A percentile compares a stretch with the other conserved stretches of the same genome.
These are phyloP conservation scores for Syrrhaptes paradoxus DNA, from an alignment of 2,113 vertebrate genomes.

Conservation along the genomic window DNA sequence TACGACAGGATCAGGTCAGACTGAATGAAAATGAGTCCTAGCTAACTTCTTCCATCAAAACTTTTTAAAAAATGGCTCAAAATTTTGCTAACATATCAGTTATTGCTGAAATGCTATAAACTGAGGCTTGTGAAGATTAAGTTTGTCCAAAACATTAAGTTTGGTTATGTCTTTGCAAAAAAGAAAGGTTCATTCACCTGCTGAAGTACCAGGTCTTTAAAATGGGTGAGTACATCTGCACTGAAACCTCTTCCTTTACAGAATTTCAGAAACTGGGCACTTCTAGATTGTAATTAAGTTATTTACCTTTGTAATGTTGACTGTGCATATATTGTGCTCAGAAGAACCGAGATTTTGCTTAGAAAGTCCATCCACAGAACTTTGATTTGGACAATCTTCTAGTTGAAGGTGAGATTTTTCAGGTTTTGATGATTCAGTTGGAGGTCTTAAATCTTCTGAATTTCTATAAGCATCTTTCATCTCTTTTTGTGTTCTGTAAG, in stretches of 20 bases:
- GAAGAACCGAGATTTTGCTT: neutral
- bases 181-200: neutral
- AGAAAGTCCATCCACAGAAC: neutral
- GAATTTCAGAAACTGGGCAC: neutral
- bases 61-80: neutral
- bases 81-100: neutral
- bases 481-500: slow-evolving; percentile 59
- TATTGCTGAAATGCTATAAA: neutral
- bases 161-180: neutral
- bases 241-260: neutral
- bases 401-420: neutral
- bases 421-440: slow-evolving; percentile 2
- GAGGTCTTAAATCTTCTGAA: neutral
- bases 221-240: neutral
- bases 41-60: neutral
- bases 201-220: neutral
- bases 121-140: neutral
- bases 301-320: slow-evolving; percentile 63
- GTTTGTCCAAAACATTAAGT: neutral
- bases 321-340: neutral
- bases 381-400: neutral
- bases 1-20: neutral
- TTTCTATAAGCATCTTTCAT: neutral
- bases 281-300: neutral
- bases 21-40: neutral